Conservation (phyloP, 2,888 invertebrate species). For the Apodemia duryi region DNA sequence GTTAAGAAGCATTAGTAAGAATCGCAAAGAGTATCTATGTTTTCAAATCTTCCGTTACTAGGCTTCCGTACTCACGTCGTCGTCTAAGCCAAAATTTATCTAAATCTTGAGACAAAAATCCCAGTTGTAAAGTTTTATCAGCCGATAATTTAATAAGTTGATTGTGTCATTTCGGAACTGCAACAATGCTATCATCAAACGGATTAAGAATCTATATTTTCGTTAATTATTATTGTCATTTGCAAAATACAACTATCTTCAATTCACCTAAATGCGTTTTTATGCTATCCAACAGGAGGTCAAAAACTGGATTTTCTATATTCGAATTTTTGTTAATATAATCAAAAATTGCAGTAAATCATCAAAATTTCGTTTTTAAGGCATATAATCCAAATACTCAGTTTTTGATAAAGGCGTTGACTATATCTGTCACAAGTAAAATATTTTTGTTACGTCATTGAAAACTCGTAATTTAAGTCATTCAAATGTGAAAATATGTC, state of each 20-base stretch:
- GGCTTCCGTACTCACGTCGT: slow-evolving; percentile 13
- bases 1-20: neutral
- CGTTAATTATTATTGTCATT: no score
- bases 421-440: neutral
- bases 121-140: slow-evolving; percentile 17
- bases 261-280: neutral
- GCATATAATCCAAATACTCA: neutral
- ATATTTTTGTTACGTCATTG: neutral
- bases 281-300: neutral
- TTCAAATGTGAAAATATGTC: neutral
- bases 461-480: neutral
- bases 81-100: slow-evolving; percentile 18
- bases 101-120: slow-evolving; percentile 18
- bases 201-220: no score
- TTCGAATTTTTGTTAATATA: neutral
- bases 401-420: neutral
- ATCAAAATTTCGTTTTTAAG: neutral
- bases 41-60: neutral
- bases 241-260: neutral
- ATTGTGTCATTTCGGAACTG: no score
- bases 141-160: slow-evolving; percentile 13
- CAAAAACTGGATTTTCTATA: neutral
- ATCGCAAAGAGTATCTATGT: neutral
- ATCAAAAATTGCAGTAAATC: neutral
- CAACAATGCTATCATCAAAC: no score